Percentiles rank a stretch among this genome's conserved stretches.
phyloP scores from a whole-genome alignment of 2,888 invertebrate genomes.

The Trichogramma evanescens region DNA sequence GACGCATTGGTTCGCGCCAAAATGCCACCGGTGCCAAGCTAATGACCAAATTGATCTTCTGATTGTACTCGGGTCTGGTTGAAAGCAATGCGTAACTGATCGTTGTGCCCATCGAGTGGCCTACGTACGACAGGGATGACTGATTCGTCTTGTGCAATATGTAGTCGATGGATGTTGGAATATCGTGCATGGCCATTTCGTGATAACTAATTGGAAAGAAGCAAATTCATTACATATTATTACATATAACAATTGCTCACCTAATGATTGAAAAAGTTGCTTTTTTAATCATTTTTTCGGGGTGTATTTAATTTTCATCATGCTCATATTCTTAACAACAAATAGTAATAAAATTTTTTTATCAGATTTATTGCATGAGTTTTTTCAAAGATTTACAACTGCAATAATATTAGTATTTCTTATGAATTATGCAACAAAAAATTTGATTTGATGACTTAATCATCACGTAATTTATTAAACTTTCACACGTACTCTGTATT shows the following conservation, averaged over 20 bases:
- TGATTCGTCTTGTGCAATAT: constrained; percentile 52
- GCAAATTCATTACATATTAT: neutral
- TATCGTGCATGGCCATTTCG: constrained; percentile 76
- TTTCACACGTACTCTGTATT: no score
- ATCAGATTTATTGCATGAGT: no score
- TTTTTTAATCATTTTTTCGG: neutral
- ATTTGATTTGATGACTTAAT: no score
- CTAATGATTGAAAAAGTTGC: neutral
- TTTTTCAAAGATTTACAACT: no score
- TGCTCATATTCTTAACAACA: neutral
- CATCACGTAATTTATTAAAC: no score
- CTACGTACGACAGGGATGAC: constrained; percentile 61
- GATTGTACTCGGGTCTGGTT: constrained; percentile 61
- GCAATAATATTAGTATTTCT: no score
- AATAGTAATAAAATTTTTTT: no score
- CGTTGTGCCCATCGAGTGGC: constrained; percentile 88
- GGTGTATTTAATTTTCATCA: neutral
- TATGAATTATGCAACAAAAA: no score
- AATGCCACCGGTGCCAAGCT: constrained; percentile 15
- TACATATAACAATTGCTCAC: neutral
- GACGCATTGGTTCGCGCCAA: constrained; percentile 4
- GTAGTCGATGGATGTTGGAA: constrained; percentile 77
- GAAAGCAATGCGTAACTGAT: constrained; percentile 65
- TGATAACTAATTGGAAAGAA: constrained; percentile 60
- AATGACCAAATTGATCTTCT: constrained; percentile 55